Evolutionary conservation across 1,140 invertebrate species (phyloP).

Genomic region (Drepana arcuata): DNA sequence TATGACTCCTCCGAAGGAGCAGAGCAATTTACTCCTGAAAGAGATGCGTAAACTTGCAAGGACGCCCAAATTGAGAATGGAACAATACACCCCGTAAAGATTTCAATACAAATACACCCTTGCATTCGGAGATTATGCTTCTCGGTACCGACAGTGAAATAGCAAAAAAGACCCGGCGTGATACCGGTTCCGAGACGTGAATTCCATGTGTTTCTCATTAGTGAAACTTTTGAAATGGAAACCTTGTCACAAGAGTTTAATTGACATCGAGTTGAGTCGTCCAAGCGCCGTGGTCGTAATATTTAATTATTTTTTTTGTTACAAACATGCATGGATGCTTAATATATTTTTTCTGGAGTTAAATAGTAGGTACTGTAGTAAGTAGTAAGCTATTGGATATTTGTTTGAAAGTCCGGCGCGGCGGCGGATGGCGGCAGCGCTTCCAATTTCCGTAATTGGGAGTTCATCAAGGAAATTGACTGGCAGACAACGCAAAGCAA

Average conservation of each 20-base stretch:
- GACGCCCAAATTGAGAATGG: constrained; percentile 57
- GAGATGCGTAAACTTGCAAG: constrained; percentile 68
- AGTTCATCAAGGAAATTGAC: constrained; percentile 64
- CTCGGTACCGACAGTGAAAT: constrained; percentile 3
- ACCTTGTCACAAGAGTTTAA: constrained; percentile 38
- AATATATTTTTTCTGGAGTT: no score
- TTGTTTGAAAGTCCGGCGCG: no score
- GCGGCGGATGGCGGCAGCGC: constrained; percentile 20
- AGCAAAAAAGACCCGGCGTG: constrained; percentile 4
- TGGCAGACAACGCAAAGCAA: constrained; percentile 41
- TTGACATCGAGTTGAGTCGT: constrained; percentile 36
- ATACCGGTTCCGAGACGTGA: constrained; percentile 10
- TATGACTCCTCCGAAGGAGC: constrained; percentile 68
- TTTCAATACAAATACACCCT: constrained; percentile 35
- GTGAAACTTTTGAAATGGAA: constrained; percentile 32
- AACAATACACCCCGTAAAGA: constrained; percentile 44
- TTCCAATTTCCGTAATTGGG: constrained; percentile 62
- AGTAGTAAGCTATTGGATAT: no score
- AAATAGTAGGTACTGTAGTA: no score
- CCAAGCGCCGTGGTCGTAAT: constrained; percentile 18
- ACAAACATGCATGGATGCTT: no score
- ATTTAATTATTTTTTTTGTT: constrained; percentile 11
- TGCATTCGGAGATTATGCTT: no score
- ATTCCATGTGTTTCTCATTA: constrained; percentile 45
- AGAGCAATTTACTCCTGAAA: constrained; percentile 67